Evolutionary conservation across 2,113 vertebrate genomes (phyloP).

Genomic region (Madoqua kirkii): DNA sequence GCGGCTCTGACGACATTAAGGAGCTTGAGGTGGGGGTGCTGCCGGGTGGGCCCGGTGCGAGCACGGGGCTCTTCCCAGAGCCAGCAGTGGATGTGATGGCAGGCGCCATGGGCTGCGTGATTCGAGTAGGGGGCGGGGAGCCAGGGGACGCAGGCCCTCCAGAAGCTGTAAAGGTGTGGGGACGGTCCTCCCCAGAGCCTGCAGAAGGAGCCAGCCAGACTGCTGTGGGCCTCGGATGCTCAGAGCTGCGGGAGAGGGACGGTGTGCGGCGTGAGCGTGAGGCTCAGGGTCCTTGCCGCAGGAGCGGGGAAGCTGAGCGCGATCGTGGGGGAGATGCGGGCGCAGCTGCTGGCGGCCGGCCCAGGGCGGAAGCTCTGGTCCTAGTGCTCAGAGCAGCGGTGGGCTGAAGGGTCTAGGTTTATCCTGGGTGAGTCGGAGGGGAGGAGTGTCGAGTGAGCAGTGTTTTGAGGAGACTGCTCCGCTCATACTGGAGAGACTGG

Average conservation of each 20-base stretch:
- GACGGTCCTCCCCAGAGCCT: background rate
- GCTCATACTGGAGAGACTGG: background rate
- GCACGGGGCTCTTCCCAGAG: background rate
- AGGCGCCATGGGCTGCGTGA: fast-evolving
- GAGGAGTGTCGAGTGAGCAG: no score
- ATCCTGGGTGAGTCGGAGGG: background rate
- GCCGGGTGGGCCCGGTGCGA: background rate
- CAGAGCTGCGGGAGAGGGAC: background rate
- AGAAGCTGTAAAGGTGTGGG: background rate
- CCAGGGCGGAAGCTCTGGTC: fast-evolving
- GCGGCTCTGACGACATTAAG: no score
- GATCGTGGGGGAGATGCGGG: fast-evolving
- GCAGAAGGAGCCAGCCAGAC: background rate
- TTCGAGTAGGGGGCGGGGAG: fast-evolving
- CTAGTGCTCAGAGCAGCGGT: background rate
- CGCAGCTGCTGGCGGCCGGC: fast-evolving
- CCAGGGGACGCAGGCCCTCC: background rate
- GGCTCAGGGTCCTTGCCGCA: fast-evolving
- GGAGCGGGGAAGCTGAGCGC: fast-evolving
- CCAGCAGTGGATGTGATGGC: background rate
- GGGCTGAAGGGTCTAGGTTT: no score
- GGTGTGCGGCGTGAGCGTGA: background rate
- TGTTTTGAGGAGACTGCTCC: background rate
- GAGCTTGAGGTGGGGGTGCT: background rate
- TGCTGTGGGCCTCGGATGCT: background rate